phyloP scores from a whole-genome alignment of 2,888 invertebrate species.

The Ypsolopha scabrella region DNA sequence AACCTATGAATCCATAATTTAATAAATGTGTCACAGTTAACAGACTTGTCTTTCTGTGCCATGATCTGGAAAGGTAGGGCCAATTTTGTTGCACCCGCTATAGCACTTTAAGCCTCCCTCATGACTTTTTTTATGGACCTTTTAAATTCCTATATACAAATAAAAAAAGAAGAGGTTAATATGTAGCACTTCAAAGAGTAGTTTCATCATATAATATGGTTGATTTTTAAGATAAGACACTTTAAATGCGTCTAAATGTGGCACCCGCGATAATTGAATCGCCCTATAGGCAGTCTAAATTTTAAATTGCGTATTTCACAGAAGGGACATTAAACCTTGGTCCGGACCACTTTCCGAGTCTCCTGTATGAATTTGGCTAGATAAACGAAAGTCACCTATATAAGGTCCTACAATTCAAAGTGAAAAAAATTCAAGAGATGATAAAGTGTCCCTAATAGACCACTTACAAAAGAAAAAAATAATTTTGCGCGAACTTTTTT shows the following conservation, averaged over 20 bases:
- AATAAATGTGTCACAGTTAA: conserved; percentile 8
- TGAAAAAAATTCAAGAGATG: no score
- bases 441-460: no score
- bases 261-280: conserved; percentile 10
- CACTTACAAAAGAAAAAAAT: no score
- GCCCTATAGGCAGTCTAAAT: no score
- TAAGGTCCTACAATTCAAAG: no score
- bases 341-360: no score
- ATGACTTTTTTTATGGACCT: conserved; percentile 2
- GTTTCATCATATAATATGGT: conserved; percentile 8
- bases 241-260: conserved; percentile 8
- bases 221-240: conserved; percentile 4
- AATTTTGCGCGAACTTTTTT: no score
- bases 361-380: no score
- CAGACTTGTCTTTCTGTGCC: conserved; percentile 9
- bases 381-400: no score
- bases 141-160: conserved; percentile 3
- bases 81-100: conserved; percentile 7
- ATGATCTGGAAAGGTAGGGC: conserved; percentile 11
- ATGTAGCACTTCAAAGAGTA: conserved; percentile 9
- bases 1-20: conserved; percentile 6
- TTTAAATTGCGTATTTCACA: no score
- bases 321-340: no score
- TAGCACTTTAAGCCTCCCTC: conserved; percentile 6
- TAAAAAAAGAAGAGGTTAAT: conserved; percentile 10